Evolutionary conservation across 2,113 vertebrate genomes (phyloP).

Genomic region (Neolamprologus modestus): DNA sequence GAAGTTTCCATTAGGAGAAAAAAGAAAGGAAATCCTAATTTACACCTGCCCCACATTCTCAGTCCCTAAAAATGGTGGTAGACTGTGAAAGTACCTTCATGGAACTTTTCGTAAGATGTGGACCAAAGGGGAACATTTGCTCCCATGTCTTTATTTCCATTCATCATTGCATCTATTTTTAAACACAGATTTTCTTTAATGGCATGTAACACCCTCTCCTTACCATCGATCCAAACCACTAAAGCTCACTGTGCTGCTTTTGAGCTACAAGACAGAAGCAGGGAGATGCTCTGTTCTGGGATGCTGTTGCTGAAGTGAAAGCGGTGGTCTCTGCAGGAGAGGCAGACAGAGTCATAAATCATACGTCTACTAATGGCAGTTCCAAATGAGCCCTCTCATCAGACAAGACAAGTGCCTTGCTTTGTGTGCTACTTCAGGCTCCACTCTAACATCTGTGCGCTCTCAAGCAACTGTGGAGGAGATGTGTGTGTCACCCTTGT

Average conservation of each 20-base stretch:
- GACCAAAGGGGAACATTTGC: background rate
- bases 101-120: background rate
- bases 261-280: background rate
- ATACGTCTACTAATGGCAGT: constrained; percentile 63
- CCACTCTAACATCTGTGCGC: constrained; percentile 62
- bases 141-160: background rate
- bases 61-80: background rate
- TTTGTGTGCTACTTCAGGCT: constrained; percentile 64
- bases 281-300: background rate
- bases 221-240: background rate
- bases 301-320: constrained; percentile 10
- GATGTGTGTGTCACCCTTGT: constrained; percentile 34
- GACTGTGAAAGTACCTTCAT: background rate
- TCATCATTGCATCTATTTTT: background rate
- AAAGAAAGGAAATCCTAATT: background rate
- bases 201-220: background rate
- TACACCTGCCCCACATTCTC: background rate
- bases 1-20: background rate
- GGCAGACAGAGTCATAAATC: constrained; percentile 61
- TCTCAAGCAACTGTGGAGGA: constrained; percentile 38
- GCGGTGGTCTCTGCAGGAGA: constrained; percentile 20
- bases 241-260: background rate
- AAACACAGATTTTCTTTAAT: background rate
- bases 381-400: constrained; percentile 73
- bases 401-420: constrained; percentile 71